Evolutionary conservation across 2,113 vertebrate species (phyloP).

Genomic region (Fregetta grallaria): DNA sequence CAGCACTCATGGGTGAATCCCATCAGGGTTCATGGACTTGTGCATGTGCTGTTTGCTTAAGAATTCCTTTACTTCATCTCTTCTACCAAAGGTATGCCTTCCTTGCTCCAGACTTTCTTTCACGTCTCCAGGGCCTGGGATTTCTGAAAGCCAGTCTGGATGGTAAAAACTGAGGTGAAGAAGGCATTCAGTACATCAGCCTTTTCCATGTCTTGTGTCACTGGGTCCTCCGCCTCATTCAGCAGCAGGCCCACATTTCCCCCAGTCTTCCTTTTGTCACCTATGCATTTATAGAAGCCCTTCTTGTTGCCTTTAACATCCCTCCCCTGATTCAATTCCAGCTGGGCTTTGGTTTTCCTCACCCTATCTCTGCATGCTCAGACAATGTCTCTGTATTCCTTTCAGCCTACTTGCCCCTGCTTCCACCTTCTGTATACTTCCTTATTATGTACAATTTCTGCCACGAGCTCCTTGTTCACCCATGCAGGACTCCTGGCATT

Average conservation of each 20-base stretch:
- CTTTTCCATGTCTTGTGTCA: not conserved
- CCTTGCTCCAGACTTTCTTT: not conserved
- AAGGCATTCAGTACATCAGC: not conserved
- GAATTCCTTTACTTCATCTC: not conserved
- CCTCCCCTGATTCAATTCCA: not conserved
- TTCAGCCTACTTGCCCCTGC: not conserved
- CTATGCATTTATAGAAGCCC: not conserved
- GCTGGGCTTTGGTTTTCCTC: not conserved
- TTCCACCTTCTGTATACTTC: not conserved
- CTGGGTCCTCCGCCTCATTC: not conserved
- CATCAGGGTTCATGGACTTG: not conserved
- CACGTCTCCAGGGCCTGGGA: not conserved
- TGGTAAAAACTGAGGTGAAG: not conserved
- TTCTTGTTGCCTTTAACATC: not conserved
- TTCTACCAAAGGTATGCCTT: not conserved
- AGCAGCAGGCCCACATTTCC: not conserved
- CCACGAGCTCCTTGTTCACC: not conserved
- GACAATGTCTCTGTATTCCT: not conserved
- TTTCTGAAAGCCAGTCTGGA: not conserved
- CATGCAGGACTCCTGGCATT: not conserved
- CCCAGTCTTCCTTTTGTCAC: not conserved
- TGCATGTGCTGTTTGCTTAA: not conserved
- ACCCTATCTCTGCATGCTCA: not conserved
- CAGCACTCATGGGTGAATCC: not conserved
- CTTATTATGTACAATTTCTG: not conserved